phyloP scores from a whole-genome alignment of 35 echinoderm and acorn worm species.

The Apostichopus parvimensis region DNA sequence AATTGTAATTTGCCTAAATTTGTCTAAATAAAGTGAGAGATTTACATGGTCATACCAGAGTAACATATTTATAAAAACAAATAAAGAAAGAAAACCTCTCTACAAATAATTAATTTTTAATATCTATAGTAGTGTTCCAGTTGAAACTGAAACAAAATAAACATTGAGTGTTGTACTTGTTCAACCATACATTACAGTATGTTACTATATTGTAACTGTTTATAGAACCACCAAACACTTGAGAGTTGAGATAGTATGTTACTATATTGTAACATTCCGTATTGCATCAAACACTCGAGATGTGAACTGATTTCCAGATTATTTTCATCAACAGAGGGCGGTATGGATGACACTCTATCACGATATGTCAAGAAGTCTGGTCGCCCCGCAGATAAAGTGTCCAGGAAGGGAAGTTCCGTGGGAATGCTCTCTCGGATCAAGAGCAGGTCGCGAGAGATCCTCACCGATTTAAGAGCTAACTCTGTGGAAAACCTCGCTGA shows the following conservation, averaged over 20 bases:
- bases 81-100: too few relatives aligned
- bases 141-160: too few relatives aligned
- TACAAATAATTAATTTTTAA: too few relatives aligned
- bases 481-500: slow-evolving; percentile 79
- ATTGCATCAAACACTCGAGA: not conserved
- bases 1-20: too few relatives aligned
- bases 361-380: slow-evolving; percentile 66
- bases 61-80: too few relatives aligned
- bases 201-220: not conserved
- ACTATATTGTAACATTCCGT: not conserved
- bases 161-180: too few relatives aligned
- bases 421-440: slow-evolving; percentile 93
- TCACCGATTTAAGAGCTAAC: slow-evolving; percentile 72
- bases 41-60: too few relatives aligned
- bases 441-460: slow-evolving; percentile 95
- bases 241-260: not conserved
- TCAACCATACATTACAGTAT: not conserved
- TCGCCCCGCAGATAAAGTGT: slow-evolving; percentile 44
- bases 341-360: slow-evolving; percentile 35
- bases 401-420: slow-evolving; percentile 44
- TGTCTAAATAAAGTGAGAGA: too few relatives aligned
- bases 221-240: not conserved
- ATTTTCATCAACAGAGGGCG: slow-evolving; percentile 26
- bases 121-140: too few relatives aligned
- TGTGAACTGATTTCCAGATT: too few relatives aligned